These are phyloP conservation scores for Kryptopterus vitreolus DNA, from an alignment of 2,797 vertebrate species.

Conservation along the genomic window DNA sequence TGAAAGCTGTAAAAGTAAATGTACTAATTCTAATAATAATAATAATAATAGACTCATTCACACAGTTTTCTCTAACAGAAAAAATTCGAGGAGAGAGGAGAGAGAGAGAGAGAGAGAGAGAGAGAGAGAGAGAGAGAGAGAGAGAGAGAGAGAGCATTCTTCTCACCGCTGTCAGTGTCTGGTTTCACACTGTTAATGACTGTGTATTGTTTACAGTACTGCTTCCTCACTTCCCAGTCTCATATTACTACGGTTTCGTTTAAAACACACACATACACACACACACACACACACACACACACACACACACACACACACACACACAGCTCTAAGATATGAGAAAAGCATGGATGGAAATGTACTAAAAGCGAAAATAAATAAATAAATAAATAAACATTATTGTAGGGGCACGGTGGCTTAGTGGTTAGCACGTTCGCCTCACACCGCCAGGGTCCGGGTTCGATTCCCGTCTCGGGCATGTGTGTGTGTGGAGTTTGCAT, in stretches of 20 bases:
- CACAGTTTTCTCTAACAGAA: neutral
- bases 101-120: neutral
- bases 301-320: too few species aligned
- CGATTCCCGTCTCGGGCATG: too few species aligned
- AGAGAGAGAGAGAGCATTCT: conserved; percentile 11
- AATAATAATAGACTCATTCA: conserved; percentile 17
- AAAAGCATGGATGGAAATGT: neutral
- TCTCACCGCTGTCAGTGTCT: conserved; percentile 48
- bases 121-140: neutral
- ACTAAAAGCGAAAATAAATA: neutral
- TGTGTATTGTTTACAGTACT: conserved; percentile 49
- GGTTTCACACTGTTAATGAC: conserved; percentile 55
- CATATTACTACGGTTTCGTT: conserved; percentile 38
- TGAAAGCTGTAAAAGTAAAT: too few species aligned
- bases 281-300: too few species aligned
- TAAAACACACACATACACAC: too few species aligned
- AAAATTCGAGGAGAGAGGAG: conserved; percentile 6
- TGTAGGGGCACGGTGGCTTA: too few species aligned
- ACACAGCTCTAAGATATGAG: neutral
- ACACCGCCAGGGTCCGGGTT: too few species aligned
- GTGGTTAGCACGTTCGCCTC: too few species aligned
- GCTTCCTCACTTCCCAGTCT: conserved; percentile 37
- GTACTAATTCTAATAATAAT: neutral
- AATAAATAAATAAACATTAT: too few species aligned
- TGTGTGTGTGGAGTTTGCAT: too few species aligned